These are phyloP conservation scores for Leptinotarsa defecta DNA, from an alignment of 1,140 invertebrate genomes.

Conservation along the genomic window DNA sequence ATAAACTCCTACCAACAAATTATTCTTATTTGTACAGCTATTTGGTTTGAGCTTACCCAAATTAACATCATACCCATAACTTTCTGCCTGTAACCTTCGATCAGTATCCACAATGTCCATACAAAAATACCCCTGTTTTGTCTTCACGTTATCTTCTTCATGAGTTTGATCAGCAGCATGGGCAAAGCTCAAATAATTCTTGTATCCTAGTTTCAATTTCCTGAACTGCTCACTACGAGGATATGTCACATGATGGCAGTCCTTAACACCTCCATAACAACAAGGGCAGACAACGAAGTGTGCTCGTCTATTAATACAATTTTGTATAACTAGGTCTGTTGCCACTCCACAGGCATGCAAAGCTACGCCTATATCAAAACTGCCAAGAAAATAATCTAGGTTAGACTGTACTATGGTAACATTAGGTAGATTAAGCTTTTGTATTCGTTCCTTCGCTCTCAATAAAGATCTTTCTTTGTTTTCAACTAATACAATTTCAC, in stretches of 20 bases:
- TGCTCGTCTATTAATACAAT: constrained; percentile 76
- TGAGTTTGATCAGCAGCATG: constrained; percentile 91
- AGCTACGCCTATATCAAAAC: constrained; percentile 82
- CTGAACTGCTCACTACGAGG: constrained; percentile 68
- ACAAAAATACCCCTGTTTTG: constrained; percentile 74
- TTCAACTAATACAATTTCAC: constrained; percentile 81
- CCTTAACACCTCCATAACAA: constrained; percentile 88
- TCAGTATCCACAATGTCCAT: constrained; percentile 91
- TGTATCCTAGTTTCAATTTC: constrained; percentile 37
- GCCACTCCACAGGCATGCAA: constrained; percentile 94
- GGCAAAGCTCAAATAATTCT: constrained; percentile 74
- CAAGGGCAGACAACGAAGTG: constrained; percentile 91
- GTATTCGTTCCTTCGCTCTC: constrained; percentile 73
- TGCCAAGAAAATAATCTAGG: constrained; percentile 79
- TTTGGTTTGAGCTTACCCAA: constrained; percentile 77
- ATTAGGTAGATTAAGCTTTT: constrained; percentile 73
- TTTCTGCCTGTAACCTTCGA: constrained; percentile 72
- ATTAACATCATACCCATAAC: constrained; percentile 75
- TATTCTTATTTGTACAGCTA: constrained; percentile 91
- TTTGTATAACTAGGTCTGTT: constrained; percentile 88
- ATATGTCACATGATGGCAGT: constrained; percentile 74
- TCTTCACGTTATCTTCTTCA: constrained; percentile 70
- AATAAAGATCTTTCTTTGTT: constrained; percentile 89
- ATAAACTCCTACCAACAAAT: constrained; percentile 79
- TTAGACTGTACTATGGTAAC: constrained; percentile 84